Conservation (phyloP, 2,888 invertebrate genomes). For the Crepidodera aurea region DNA sequence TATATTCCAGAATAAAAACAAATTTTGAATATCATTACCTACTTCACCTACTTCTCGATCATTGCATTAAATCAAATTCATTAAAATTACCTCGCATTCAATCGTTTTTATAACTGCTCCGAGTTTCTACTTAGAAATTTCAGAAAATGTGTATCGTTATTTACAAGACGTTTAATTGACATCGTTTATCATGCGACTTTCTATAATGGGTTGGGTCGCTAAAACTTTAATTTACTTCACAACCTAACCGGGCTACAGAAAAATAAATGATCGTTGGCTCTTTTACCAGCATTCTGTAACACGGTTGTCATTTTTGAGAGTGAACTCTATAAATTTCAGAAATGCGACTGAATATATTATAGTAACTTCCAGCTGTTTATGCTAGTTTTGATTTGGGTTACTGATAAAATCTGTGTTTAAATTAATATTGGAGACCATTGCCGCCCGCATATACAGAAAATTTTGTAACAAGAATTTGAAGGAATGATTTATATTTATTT, state of each 20-base stretch:
- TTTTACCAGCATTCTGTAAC: not conserved
- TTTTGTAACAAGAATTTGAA: too few relatives aligned
- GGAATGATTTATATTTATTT: too few relatives aligned
- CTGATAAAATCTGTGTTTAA: not conserved
- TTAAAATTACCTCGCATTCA: not conserved
- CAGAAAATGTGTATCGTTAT: slow-evolving; percentile 11
- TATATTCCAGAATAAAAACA: too few relatives aligned
- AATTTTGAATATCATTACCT: too few relatives aligned
- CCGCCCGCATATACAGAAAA: too few relatives aligned
- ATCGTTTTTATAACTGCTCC: not conserved
- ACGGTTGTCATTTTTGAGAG: not conserved
- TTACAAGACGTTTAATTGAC: slow-evolving; percentile 21
- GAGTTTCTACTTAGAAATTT: not conserved
- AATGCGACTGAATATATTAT: slow-evolving; percentile 8
- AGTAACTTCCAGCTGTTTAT: slow-evolving; percentile 1
- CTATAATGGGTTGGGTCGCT: slow-evolving; percentile 31
- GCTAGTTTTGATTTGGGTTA: slow-evolving; percentile 8
- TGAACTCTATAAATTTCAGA: slow-evolving; percentile 10
- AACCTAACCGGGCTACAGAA: not conserved
- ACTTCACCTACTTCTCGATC: not conserved
- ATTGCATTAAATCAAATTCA: not conserved
- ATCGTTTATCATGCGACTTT: slow-evolving; percentile 29
- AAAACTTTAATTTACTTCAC: not conserved
- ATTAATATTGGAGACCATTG: too few relatives aligned
- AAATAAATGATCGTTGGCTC: slow-evolving; percentile 5